Evolutionary conservation across 2,113 vertebrate species (phyloP).

Genomic region (Triplophysa tibetana): DNA sequence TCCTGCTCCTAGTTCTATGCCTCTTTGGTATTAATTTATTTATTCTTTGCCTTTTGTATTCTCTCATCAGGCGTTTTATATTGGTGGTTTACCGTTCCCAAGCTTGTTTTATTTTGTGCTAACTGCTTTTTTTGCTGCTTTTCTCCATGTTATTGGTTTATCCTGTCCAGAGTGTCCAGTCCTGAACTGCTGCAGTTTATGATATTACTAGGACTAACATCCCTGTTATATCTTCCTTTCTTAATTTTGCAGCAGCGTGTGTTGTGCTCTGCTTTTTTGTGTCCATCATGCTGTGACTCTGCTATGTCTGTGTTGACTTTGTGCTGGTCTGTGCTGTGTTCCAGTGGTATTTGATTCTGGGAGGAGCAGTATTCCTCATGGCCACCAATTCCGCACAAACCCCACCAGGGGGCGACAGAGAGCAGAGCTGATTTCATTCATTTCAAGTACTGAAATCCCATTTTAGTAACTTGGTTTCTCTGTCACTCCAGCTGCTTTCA

Average conservation of each 20-base stretch:
- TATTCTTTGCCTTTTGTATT: not conserved
- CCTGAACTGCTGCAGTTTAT: not conserved
- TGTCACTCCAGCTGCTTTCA: slow-evolving; percentile 35
- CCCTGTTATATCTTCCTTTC: not conserved
- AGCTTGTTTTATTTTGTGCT: slow-evolving; percentile 10
- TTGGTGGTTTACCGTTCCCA: not conserved
- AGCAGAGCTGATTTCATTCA: slow-evolving; percentile 84
- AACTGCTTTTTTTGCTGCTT: not conserved
- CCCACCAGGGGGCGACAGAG: slow-evolving; percentile 79
- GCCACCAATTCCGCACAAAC: slow-evolving; percentile 80
- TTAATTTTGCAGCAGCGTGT: slow-evolving; percentile 7
- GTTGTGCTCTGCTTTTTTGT: slow-evolving; percentile 17
- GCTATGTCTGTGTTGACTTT: slow-evolving; percentile 49
- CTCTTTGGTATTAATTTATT: not conserved
- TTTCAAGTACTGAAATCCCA: slow-evolving; percentile 77
- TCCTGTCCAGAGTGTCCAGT: not conserved
- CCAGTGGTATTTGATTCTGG: slow-evolving; percentile 95
- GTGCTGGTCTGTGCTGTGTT: slow-evolving; percentile 75
- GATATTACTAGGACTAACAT: not conserved
- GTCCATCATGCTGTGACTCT: slow-evolving; percentile 37
- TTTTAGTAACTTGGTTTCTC: slow-evolving; percentile 57
- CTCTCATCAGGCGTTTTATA: not conserved
- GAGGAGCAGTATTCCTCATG: slow-evolving; percentile 91
- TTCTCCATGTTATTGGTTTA: not conserved
- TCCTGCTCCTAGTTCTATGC: not conserved